These are phyloP conservation scores for Zoroaster sp. DNA, from an alignment of 53 echinoderm and acorn worm genomes.

Conservation along the genomic window DNA sequence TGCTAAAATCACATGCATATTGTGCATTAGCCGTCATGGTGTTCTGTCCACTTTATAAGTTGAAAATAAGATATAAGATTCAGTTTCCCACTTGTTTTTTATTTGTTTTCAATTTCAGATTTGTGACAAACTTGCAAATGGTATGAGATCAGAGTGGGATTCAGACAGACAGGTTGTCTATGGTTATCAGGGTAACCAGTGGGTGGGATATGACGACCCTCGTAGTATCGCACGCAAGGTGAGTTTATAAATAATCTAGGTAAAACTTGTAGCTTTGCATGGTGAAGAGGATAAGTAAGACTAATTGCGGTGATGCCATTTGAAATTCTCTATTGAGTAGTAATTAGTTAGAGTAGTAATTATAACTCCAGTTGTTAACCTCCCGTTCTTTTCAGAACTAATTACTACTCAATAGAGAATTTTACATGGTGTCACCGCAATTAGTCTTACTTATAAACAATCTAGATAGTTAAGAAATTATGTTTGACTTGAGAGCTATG, in stretches of 20 bases:
- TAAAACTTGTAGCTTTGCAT: too few species aligned
- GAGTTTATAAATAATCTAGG: not conserved
- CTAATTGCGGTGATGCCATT: too few species aligned
- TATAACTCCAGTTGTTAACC: not conserved
- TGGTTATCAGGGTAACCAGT: constrained; percentile 36
- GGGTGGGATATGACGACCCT: constrained; percentile 44
- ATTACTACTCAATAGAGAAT: too few species aligned
- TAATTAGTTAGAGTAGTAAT: too few species aligned
- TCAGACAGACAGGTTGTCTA: constrained; percentile 20
- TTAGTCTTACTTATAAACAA: too few species aligned
- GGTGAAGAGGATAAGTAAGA: too few species aligned
- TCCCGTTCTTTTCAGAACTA: too few species aligned
- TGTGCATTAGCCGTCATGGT: too few species aligned
- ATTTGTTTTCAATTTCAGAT: not conserved
- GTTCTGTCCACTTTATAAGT: not conserved
- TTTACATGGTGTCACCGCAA: too few species aligned
- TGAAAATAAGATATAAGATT: not conserved
- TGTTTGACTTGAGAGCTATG: not conserved
- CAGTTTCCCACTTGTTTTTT: not conserved
- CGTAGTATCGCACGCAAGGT: constrained; percentile 30
- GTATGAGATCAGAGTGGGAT: constrained; percentile 41
- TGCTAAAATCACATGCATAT: not conserved
- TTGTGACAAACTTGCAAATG: constrained; percentile 23
- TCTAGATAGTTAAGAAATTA: not conserved
- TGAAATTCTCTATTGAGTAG: too few species aligned